Percentiles rank a stretch among this genome's conserved stretches.
Evolutionary conservation across 2,113 vertebrate species (phyloP).

Genomic region (Corythaixoides concolor): DNA sequence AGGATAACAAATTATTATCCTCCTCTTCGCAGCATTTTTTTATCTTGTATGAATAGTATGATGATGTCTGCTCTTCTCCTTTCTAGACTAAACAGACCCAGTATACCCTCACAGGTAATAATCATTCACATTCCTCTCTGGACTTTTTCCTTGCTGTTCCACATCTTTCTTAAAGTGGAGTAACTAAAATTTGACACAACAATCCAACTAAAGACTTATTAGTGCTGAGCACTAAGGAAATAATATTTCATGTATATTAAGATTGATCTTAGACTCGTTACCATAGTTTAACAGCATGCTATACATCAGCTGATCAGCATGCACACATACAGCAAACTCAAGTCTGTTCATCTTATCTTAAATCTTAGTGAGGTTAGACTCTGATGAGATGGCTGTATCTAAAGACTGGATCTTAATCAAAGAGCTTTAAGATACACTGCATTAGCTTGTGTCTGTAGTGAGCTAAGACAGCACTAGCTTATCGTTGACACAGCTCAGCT

Average conservation of each 20-base stretch:
- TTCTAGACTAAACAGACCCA: slow-evolving; percentile 63
- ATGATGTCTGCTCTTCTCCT: slow-evolving; percentile 55
- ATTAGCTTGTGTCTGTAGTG: background rate
- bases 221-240: background rate
- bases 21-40: background rate
- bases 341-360: slow-evolving; percentile 12
- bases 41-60: background rate
- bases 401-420: slow-evolving; percentile 30
- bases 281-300: background rate
- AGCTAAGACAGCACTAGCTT: background rate
- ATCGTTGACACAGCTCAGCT: background rate
- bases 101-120: slow-evolving; percentile 48
- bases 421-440: background rate
- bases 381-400: background rate
- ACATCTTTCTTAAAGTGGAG: slow-evolving; percentile 1
- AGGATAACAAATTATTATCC: background rate
- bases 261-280: background rate
- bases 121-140: slow-evolving; percentile 1
- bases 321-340: background rate
- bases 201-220: background rate
- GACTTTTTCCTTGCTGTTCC: background rate
- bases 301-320: background rate
- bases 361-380: slow-evolving; percentile 11
- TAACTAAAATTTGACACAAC: background rate
- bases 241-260: background rate